These are phyloP conservation scores for Sebastes flavidus DNA, from an alignment of 2,797 vertebrate genomes.

Conservation along the genomic window DNA sequence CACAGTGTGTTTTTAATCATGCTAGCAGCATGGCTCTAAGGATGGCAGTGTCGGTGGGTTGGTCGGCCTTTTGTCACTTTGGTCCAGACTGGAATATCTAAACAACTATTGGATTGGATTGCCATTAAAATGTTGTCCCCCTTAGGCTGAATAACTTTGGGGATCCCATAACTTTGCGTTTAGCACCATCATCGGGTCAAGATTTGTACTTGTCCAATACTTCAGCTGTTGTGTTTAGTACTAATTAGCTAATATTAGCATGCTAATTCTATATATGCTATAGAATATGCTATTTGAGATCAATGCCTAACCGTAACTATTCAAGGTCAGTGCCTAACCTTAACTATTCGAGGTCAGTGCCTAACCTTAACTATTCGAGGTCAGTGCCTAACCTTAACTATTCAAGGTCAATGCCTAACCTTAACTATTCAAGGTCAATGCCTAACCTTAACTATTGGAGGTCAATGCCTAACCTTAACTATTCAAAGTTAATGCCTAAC, in stretches of 20 bases:
- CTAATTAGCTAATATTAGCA: not conserved
- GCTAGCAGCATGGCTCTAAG: not conserved
- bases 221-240: not conserved
- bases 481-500: too few species aligned
- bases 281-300: too few species aligned
- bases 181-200: not conserved
- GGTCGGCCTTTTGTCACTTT: not conserved
- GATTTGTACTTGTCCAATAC: not conserved
- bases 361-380: fast-evolving
- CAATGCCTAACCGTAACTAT: too few species aligned
- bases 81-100: not conserved
- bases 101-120: not conserved
- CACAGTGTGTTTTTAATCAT: not conserved
- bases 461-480: too few species aligned
- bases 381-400: too few species aligned
- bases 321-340: too few species aligned
- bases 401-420: too few species aligned
- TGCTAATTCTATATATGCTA: not conserved
- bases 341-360: too few species aligned
- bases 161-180: not conserved
- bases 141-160: not conserved
- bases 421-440: too few species aligned
- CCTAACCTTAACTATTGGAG: too few species aligned
- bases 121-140: not conserved
- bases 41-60: not conserved